Conservation (phyloP, 2,797 vertebrate species). For the Cyclura pinguis region DNA sequence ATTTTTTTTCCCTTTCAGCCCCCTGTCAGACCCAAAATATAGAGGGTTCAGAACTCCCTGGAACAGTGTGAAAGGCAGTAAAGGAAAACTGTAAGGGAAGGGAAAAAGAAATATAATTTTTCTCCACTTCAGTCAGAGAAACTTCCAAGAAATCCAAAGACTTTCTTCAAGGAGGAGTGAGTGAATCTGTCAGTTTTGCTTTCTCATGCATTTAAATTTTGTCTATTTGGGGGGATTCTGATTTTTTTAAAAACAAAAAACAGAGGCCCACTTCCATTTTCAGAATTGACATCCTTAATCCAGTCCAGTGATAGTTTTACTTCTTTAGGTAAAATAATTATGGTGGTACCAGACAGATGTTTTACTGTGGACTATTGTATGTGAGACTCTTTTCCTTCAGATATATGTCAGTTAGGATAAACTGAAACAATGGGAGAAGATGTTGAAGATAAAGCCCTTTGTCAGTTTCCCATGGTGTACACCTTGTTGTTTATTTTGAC, state of each 20-base stretch:
- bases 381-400: background rate
- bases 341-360: background rate
- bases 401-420: background rate
- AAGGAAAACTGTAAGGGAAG: background rate
- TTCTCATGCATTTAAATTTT: background rate
- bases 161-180: background rate
- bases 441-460: background rate
- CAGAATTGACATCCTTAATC: background rate
- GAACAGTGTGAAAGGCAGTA: background rate
- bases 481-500: constrained; percentile 9
- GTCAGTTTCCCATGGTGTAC: background rate
- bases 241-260: too few relatives aligned
- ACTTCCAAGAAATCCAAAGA: background rate
- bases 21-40: too few relatives aligned
- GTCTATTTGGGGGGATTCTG: too few relatives aligned
- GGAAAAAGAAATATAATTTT: background rate
- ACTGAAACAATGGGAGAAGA: background rate
- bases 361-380: background rate
- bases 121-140: background rate
- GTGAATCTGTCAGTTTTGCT: background rate
- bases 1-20: background rate
- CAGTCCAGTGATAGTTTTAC: background rate
- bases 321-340: background rate
- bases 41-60: background rate
- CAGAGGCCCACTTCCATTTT: background rate